Evolutionary conservation across 2,888 invertebrate species (phyloP).

Genomic region (Stenichneumon culpator): DNA sequence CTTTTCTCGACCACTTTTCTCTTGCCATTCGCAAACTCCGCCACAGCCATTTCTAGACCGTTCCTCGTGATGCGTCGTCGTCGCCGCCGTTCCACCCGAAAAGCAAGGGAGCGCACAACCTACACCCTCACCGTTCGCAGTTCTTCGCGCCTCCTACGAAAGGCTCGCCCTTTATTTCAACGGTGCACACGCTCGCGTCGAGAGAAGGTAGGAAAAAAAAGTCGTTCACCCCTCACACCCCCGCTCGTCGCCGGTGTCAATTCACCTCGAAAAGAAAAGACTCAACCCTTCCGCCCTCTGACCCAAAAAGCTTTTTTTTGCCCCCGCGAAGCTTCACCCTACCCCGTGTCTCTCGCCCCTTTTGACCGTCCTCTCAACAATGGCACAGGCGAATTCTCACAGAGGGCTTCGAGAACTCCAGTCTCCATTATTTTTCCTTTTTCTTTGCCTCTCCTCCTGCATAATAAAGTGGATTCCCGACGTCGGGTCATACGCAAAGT

Average conservation of each 20-base stretch:
- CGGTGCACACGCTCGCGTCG: constrained; percentile 29
- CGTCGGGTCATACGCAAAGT: background rate
- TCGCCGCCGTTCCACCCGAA: constrained; percentile 6
- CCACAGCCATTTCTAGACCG: constrained; percentile 38
- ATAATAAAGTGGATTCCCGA: constrained; percentile 49
- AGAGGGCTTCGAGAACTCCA: constrained; percentile 34
- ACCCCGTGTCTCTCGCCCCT: constrained; percentile 23
- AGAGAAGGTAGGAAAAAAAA: constrained; percentile 36
- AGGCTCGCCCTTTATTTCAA: constrained; percentile 38
- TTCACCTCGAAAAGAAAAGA: constrained; percentile 57
- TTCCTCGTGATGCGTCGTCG: constrained; percentile 43
- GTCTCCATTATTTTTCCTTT: constrained; percentile 23
- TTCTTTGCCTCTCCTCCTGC: constrained; percentile 14
- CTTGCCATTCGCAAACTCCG: constrained; percentile 46
- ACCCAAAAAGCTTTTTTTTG: constrained; percentile 57
- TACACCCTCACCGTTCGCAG: constrained; percentile 9
- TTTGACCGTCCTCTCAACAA: constrained; percentile 47
- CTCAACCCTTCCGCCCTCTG: constrained; percentile 53
- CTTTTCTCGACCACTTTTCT: constrained; percentile 25
- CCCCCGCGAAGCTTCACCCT: constrained; percentile 24
- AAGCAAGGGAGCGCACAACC: constrained; percentile 21
- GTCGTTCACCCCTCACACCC: background rate
- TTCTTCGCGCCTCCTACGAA: constrained; percentile 8
- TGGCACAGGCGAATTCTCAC: constrained; percentile 49
- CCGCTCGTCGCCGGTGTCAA: constrained; percentile 43